Base-by-base conservation (phyloP, 2,797 vertebrate species). In the Sebastes vulpes region DNA sequence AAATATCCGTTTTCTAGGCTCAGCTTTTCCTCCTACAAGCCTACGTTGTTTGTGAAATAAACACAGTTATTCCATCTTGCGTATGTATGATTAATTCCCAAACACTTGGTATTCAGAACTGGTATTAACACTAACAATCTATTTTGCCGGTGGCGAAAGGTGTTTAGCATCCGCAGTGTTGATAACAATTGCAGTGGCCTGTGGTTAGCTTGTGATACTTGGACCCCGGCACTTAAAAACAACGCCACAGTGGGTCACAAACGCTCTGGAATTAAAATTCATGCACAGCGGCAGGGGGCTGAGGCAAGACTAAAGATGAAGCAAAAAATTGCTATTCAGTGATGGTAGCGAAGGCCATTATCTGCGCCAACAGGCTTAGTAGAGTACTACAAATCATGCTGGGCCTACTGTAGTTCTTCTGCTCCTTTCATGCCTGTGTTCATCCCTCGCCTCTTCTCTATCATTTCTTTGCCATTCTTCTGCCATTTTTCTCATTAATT, bases 241-340 rank as follows among this genome's bases (percentile, higher is more conserved):
- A 9, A 35, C 31, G 9, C 31, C 20, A 2, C 68, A 64, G 69
- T 32, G 60, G 81, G 65, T 35, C 81, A 71, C 46, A 75, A 65
- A 71, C 25, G 2, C 61, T 75, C 14, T 61, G 52, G 72, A 75
- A 81, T 90, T 83, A 31, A 87, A 86, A 87, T 80, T 82, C 69
- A 85, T 71, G 68, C 25, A 26, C 53, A 5, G 59, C 7, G 21
- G 66, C 77, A 46, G 82, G 67, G 57, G 72, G 61, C 20, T 60
- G 54, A 67, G 54, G 56, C 29, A 56, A 69, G 16, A 82, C 57
- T 26, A 56, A 52, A 69, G 61, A 82, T 16, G 38, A 48, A 71
- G 72, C 25, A 67, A 67, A 57, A 75, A 75, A 81, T 57, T 81
- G 28, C 70, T 73, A 85, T 83, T 79, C 67, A 63, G 73, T 9